Conservation (phyloP, 2,888 invertebrate genomes). For the Campoplex nolae region DNA sequence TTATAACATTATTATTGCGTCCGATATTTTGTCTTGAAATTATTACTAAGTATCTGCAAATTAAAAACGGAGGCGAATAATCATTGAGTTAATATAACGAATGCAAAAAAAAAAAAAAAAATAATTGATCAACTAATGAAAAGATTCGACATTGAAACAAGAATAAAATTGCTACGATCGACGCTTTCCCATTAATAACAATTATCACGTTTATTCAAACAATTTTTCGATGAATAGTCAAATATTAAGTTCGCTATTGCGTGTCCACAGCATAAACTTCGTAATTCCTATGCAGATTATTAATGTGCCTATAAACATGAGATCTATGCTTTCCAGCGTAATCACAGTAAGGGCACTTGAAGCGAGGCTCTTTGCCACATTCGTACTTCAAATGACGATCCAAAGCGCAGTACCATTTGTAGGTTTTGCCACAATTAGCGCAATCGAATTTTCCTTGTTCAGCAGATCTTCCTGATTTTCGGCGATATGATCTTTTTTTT, state of each 20-base stretch:
- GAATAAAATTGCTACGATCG: neutral
- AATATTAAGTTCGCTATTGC: neutral
- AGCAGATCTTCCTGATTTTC: neutral
- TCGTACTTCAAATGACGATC: slow-evolving; percentile 81
- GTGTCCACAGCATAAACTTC: slow-evolving; percentile 75
- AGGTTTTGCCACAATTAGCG: slow-evolving; percentile 42
- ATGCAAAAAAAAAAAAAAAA: neutral
- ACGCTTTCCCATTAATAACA: neutral
- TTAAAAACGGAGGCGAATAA: neutral
- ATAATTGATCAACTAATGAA: neutral
- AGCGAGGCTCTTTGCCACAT: slow-evolving; percentile 81
- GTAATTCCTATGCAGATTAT: slow-evolving; percentile 72
- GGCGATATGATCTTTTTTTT: neutral
- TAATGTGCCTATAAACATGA: slow-evolving; percentile 79
- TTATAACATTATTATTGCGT: neutral
- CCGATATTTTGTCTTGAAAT: neutral
- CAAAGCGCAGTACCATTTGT: slow-evolving; percentile 77
- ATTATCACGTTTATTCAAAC: slow-evolving; percentile 12
- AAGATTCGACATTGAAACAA: neutral
- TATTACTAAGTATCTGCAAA: neutral
- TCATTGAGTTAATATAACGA: neutral
- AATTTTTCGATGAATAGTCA: neutral
- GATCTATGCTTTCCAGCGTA: slow-evolving; percentile 77
- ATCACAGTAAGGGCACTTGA: slow-evolving; percentile 79
- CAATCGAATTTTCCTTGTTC: slow-evolving; percentile 35